These are phyloP conservation scores for Hippocampus kuda DNA, from an alignment of 2,797 vertebrate genomes.

Conservation along the genomic window DNA sequence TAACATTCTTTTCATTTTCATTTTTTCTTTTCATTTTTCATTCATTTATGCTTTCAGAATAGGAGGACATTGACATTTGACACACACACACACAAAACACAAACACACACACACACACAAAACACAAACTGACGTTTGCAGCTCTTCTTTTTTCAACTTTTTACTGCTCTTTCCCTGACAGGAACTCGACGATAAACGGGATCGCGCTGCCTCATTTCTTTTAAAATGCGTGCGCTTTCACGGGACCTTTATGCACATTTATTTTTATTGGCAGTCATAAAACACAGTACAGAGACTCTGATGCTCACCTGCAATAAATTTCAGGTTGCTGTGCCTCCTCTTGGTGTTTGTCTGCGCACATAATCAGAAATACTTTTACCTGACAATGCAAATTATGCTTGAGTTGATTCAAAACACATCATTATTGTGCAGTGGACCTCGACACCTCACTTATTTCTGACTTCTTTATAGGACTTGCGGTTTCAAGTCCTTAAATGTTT, in stretches of 20 bases:
- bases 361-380: background rate
- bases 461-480: no score
- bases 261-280: background rate
- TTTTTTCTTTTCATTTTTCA: background rate
- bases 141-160: background rate
- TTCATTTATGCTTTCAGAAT: constrained; percentile 22
- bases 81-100: background rate
- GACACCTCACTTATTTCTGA: no score
- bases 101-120: background rate
- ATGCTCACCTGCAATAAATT: constrained; percentile 1
- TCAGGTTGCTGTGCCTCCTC: background rate
- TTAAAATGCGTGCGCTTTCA: background rate
- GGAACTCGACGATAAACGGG: background rate
- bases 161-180: background rate
- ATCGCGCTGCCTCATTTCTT: background rate
- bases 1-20: constrained; percentile 24
- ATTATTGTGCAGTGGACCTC: no score
- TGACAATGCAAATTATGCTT: background rate
- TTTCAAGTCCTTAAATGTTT: no score
- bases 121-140: background rate
- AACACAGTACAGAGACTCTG: background rate
- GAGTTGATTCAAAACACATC: no score
- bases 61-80: background rate
- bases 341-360: background rate
- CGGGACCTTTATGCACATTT: background rate